A percentile compares a stretch with the other conserved stretches of the same genome.
phyloP scores from a whole-genome alignment of 1,140 invertebrate species.

The Hylaeus volcanicus region DNA sequence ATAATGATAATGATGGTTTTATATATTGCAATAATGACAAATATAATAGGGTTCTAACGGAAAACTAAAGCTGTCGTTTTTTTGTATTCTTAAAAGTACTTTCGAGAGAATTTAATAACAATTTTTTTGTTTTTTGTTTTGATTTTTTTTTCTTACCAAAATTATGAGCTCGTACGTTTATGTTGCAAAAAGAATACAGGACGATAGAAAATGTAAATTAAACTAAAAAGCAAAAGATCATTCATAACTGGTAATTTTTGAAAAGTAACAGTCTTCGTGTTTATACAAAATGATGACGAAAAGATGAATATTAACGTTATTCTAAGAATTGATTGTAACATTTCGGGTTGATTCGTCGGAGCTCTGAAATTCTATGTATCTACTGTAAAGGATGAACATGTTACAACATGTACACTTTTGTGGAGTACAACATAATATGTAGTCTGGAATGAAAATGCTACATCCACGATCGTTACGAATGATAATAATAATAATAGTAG shows the following conservation, averaged over 20 bases:
- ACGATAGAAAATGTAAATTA: conserved; percentile 9
- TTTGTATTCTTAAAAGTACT: conserved; percentile 16
- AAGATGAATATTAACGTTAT: background rate
- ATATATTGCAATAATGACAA: conserved; percentile 61
- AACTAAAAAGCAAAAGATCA: background rate
- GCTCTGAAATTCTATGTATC: conserved; percentile 10
- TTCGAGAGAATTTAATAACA: conserved; percentile 30
- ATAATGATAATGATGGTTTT: conserved; percentile 62
- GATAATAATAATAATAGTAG: conserved; percentile 73
- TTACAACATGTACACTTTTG: conserved; percentile 33
- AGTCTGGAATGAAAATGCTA: conserved; percentile 70
- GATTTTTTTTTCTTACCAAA: conserved; percentile 2
- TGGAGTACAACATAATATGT: conserved; percentile 61
- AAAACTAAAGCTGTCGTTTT: conserved; percentile 24
- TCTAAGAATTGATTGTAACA: background rate
- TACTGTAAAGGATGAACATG: conserved; percentile 13
- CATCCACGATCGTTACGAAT: conserved; percentile 74
- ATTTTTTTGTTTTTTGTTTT: conserved; percentile 16
- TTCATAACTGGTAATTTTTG: conserved; percentile 8
- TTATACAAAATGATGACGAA: background rate
- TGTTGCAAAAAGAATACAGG: background rate
- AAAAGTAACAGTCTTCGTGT: background rate
- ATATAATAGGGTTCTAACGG: conserved; percentile 40
- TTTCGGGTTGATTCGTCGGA: background rate
- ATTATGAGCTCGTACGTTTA: conserved; percentile 1